A percentile compares a stretch with the other conserved stretches of the same genome.
Evolutionary conservation across 2,888 invertebrate species (phyloP).

Genomic region (Rugalucina vietnamica): DNA sequence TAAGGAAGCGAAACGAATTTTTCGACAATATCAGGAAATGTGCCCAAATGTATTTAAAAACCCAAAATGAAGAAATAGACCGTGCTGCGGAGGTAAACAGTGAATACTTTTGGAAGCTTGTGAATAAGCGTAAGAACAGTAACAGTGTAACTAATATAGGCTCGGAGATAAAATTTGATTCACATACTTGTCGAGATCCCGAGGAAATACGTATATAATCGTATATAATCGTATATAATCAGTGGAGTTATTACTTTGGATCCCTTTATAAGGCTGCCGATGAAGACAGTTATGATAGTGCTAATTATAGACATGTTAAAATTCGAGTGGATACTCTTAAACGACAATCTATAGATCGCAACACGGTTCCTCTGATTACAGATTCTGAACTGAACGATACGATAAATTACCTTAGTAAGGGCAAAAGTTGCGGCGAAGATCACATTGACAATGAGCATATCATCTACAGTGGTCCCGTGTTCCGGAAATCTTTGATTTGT

Average conservation of each 20-base stretch:
- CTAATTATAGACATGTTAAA: background rate
- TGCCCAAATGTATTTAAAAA: background rate
- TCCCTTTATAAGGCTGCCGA: background rate
- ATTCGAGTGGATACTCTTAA: background rate
- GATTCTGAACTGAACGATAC: background rate
- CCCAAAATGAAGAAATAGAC: background rate
- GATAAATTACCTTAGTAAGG: background rate
- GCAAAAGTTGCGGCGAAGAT: background rate
- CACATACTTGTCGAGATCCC: background rate
- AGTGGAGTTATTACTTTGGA: background rate
- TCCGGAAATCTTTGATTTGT: background rate
- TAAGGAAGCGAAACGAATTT: background rate
- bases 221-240: too few species aligned
- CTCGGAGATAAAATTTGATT: constrained; percentile 2
- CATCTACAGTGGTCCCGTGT: background rate
- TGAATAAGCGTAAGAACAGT: background rate
- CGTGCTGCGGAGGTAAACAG: background rate
- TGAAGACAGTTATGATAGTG: background rate
- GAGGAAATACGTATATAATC: too few species aligned
- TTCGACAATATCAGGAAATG: background rate
- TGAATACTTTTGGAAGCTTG: constrained; percentile 1
- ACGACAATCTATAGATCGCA: background rate
- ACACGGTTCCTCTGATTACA: background rate
- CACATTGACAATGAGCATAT: background rate
- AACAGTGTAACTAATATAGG: background rate